Conservation (phyloP, 2,113 vertebrate species). For the Centrocercus urophasianus region DNA sequence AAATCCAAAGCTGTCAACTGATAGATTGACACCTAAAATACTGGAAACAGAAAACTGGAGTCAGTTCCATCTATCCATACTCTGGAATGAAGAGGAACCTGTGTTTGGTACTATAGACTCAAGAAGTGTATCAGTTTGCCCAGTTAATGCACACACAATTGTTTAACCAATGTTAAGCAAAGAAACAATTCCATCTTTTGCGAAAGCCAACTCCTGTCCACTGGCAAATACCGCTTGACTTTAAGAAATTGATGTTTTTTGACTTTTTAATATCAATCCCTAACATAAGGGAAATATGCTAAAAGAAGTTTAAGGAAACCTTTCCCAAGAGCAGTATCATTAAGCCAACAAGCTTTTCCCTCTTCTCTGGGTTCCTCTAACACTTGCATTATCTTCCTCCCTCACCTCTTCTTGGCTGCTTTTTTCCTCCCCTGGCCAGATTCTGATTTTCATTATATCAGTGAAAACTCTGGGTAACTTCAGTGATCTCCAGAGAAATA, state of each 20-base stretch:
- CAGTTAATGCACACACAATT: not conserved
- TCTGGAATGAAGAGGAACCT: not conserved
- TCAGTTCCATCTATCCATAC: not conserved
- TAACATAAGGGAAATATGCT: not conserved
- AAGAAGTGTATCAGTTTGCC: not conserved
- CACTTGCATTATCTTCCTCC: not conserved
- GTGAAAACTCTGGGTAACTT: not conserved
- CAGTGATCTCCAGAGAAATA: conserved; percentile 31
- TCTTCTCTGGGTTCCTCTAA: not conserved
- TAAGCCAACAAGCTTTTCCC: not conserved
- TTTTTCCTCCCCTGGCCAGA: not conserved
- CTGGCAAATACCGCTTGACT: not conserved
- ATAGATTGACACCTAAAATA: not conserved
- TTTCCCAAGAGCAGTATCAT: not conserved
- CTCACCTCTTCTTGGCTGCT: not conserved
- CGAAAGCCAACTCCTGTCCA: not conserved
- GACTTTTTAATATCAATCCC: not conserved
- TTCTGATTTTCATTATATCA: not conserved
- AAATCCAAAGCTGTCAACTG: not conserved
- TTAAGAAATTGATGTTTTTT: not conserved
- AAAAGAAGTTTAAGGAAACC: conserved; percentile 24
- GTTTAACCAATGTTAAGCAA: not conserved
- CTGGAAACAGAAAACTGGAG: not conserved
- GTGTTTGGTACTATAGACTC: not conserved
- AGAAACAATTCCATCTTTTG: not conserved